Percentiles rank a stretch among this genome's conserved stretches.
These are phyloP conservation scores for Pogonus chalceus DNA, from an alignment of 1,140 invertebrate species.

Conservation along the genomic window DNA sequence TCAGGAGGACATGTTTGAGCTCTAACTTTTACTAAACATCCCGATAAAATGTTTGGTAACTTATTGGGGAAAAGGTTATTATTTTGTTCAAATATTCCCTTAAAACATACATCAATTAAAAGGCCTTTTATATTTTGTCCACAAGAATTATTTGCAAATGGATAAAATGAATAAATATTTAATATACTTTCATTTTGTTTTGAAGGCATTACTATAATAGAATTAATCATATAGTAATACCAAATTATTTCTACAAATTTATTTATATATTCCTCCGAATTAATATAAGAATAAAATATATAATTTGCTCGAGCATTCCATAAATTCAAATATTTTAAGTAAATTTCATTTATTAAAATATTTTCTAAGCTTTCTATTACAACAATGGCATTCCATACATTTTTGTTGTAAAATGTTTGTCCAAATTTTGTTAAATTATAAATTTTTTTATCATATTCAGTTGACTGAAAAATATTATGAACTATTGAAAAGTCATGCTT, in stretches of 20 bases:
- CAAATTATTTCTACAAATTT: not conserved
- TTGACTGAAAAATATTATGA: not conserved
- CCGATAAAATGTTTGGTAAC: not conserved
- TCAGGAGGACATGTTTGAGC: not conserved
- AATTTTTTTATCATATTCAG: not conserved
- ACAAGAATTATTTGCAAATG: not conserved
- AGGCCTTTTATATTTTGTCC: not conserved
- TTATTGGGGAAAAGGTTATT: not conserved
- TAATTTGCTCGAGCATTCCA: conserved; percentile 9
- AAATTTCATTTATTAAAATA: not conserved
- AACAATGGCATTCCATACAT: not conserved
- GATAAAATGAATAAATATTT: not conserved
- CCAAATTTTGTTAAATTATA: not conserved
- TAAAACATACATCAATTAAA: not conserved
- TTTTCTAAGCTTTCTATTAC: not conserved
- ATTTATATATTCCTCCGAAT: not conserved
- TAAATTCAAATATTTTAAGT: not conserved
- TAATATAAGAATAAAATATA: not conserved
- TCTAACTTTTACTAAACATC: not conserved
- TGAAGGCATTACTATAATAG: not conserved
- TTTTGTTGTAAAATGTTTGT: not conserved
- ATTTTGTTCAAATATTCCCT: not conserved
- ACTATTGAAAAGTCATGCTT: not conserved
- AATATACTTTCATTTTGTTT: not conserved
- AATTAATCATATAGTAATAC: not conserved